These are phyloP conservation scores for Drosophila trapezifrons DNA, from an alignment of 1,140 invertebrate species.

Conservation along the genomic window DNA sequence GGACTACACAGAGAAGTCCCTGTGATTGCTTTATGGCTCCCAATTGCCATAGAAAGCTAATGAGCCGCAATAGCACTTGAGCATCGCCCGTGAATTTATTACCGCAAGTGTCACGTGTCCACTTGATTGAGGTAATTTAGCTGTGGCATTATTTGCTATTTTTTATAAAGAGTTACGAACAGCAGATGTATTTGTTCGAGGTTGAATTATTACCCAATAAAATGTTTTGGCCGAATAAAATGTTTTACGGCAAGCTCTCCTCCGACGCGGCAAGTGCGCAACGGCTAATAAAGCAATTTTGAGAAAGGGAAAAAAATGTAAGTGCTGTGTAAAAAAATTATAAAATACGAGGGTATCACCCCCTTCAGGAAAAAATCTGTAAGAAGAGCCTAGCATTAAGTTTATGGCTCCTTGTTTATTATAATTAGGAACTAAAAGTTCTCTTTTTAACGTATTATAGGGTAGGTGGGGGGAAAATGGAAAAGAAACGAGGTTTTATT, in stretches of 20 bases:
- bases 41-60: conserved; percentile 71
- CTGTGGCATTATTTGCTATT: conserved; percentile 67
- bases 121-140: conserved; percentile 59
- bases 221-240: conserved; percentile 18
- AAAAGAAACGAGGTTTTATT: not conserved
- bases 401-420: conserved; percentile 13
- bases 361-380: not conserved
- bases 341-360: not conserved
- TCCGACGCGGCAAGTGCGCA: conserved; percentile 10
- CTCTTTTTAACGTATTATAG: not conserved
- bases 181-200: conserved; percentile 20
- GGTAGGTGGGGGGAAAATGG: not conserved
- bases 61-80: conserved; percentile 72
- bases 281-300: conserved; percentile 31
- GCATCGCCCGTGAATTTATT: conserved; percentile 58
- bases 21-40: conserved; percentile 41
- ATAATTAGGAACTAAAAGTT: conserved; percentile 10
- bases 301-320: not conserved
- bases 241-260: conserved; percentile 17
- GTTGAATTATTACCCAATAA: conserved; percentile 42
- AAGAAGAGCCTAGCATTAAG: not conserved
- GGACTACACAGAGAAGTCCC: conserved; percentile 16
- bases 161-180: conserved; percentile 40
- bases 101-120: conserved; percentile 76
- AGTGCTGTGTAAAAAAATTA: conserved; percentile 11